Base-by-base conservation (phyloP, 2,113 vertebrate genomes). In the Lepus timidus region DNA sequence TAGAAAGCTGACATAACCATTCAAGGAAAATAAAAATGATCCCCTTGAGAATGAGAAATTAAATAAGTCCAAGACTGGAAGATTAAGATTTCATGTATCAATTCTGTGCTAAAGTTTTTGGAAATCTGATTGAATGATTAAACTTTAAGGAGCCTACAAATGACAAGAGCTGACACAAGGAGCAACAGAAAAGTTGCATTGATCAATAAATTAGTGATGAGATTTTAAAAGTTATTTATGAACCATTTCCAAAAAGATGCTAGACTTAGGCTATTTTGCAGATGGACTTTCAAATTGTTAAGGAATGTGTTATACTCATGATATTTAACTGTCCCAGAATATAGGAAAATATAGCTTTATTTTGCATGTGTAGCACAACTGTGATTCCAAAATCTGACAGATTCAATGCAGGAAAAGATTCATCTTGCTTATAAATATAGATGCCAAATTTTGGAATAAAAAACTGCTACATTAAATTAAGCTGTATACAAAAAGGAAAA, bases 361-460 rank as follows among this genome's bases (percentile, higher is more conserved):
- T 78, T 62, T 93, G 8, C 13, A 61, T 44, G 6, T n/a, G 0
- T 65, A 71, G 65, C 12, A 20, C 36, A 94, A 94, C 5, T 87
- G 8, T 44, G 14, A 49, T 74, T 65, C 17, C 22, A 8, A 49
- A 84, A 73, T 11, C 6, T 49, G 61, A 65, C 12, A 93, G 9
- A 95, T 55, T 62, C 1, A 31, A 58, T n/a, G 4, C 11, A 75
- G 49, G 73, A 80, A 84, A 76, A 82, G 1, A n/a, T 82, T 31
- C 31, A 67, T 75, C 29, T 65, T 19, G 27, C 71, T 68, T 44
- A 52, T 52, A 19, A 92, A 83, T n/a, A 64, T 12, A 84, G 11
- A 70, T 88, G 17, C 14, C 55, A 84, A 79, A 89, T 88, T 89
- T 64, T 84, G 85, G 31, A 80, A 65, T 44, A 78, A 76, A 83